A percentile compares a stretch with the other conserved stretches of the same genome.
Evolutionary conservation across 2,888 invertebrate species (phyloP).

Genomic region (Chymomyza fuscimana): DNA sequence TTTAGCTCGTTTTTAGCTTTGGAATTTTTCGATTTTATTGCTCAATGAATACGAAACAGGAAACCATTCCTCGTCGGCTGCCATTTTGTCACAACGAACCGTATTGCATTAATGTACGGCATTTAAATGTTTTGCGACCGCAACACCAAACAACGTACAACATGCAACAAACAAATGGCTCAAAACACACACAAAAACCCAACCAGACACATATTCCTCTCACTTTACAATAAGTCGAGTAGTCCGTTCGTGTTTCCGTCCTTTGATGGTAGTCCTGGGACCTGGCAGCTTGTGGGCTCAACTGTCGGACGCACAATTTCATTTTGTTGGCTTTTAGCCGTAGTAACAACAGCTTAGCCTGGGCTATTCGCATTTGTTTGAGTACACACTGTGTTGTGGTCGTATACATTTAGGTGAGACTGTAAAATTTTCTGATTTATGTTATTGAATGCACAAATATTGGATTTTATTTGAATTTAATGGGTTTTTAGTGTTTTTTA

Average conservation of each 20-base stretch:
- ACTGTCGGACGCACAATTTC: constrained; percentile 53
- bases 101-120: constrained; percentile 64
- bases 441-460: constrained; percentile 73
- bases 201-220: constrained; percentile 5
- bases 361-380: constrained; percentile 11
- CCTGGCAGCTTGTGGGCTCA: not conserved
- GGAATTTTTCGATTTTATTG: constrained; percentile 67
- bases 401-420: constrained; percentile 4
- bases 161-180: constrained; percentile 6
- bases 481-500: constrained; percentile 73
- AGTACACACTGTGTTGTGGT: constrained; percentile 10
- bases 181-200: constrained; percentile 4
- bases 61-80: not conserved
- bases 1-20: constrained; percentile 11
- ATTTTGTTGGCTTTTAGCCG: constrained; percentile 67
- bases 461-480: constrained; percentile 73
- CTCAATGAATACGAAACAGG: constrained; percentile 45
- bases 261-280: not conserved
- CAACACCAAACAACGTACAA: constrained; percentile 57
- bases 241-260: constrained; percentile 16
- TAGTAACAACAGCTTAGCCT: constrained; percentile 48
- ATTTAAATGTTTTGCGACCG: constrained; percentile 67
- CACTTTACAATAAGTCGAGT: not conserved
- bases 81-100: constrained; percentile 20
- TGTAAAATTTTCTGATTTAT: constrained; percentile 71